Evolutionary conservation across 2,113 vertebrate species (phyloP).

Genomic region (Gila orcuttii): DNA sequence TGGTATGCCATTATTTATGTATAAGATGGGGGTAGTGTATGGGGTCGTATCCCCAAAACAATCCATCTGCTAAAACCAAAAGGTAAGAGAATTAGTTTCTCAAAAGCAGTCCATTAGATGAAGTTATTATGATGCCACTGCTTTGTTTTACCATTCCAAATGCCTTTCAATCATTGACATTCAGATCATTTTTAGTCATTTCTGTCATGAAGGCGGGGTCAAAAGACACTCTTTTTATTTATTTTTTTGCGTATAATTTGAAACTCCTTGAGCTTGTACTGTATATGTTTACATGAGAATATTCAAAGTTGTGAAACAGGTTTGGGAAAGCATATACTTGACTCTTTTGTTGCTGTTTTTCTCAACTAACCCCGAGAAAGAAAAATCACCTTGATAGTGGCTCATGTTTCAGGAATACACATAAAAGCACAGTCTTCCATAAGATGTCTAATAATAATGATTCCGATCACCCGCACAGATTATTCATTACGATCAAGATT

Average conservation of each 20-base stretch:
- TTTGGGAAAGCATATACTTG: background rate
- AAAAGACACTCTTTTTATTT: background rate
- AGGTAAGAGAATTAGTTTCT: background rate
- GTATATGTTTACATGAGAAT: background rate
- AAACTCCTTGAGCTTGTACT: background rate
- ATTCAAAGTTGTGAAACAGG: slow-evolving; percentile 29
- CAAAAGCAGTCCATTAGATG: background rate
- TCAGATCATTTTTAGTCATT: background rate
- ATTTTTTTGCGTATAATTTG: background rate
- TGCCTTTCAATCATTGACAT: background rate
- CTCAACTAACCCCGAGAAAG: background rate
- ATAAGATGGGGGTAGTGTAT: too few relatives aligned
- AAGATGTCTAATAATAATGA: background rate
- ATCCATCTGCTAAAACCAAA: too few relatives aligned
- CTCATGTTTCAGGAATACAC: background rate
- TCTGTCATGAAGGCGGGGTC: background rate
- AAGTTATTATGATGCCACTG: background rate
- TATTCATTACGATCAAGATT: background rate
- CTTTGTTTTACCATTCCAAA: background rate
- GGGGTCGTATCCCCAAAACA: too few relatives aligned
- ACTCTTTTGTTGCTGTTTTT: background rate
- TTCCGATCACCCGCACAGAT: background rate
- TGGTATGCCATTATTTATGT: too few relatives aligned
- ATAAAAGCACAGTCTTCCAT: background rate
- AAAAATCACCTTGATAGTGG: background rate